phyloP scores from a whole-genome alignment of 2,888 invertebrate species.

The Clistopyga incitator region DNA sequence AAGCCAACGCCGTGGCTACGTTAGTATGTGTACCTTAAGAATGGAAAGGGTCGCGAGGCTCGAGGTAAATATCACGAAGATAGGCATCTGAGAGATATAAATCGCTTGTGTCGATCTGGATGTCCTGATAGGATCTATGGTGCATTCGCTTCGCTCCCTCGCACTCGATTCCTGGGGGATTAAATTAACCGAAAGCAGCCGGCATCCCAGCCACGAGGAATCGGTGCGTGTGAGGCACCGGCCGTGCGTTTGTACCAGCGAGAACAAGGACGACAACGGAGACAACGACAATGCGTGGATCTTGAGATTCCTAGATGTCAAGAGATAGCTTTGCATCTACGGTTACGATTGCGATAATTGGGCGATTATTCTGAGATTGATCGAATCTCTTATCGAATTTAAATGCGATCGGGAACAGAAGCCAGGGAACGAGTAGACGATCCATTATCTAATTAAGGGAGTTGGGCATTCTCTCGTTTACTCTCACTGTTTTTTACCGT shows the following conservation, averaged over 20 bases:
- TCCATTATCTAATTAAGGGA: constrained; percentile 69
- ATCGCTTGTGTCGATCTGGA: constrained; percentile 77
- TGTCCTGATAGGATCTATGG: constrained; percentile 68
- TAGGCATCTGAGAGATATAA: constrained; percentile 79
- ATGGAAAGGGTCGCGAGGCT: constrained; percentile 51
- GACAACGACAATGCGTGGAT: constrained; percentile 46
- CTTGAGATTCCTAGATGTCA: constrained; percentile 76
- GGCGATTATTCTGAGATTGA: constrained; percentile 72
- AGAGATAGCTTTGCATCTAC: constrained; percentile 82
- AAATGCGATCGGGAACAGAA: constrained; percentile 58
- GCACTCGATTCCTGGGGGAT: constrained; percentile 60
- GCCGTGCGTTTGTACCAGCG: constrained; percentile 5
- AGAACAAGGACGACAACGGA: constrained; percentile 47
- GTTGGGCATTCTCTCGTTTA: constrained; percentile 39
- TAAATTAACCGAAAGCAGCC: constrained; percentile 65
- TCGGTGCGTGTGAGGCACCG: constrained; percentile 18
- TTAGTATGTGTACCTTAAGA: constrained; percentile 6
- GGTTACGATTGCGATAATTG: constrained; percentile 82
- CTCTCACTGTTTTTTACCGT: constrained; percentile 42
- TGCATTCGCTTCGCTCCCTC: constrained; percentile 43
- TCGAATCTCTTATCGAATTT: constrained; percentile 63
- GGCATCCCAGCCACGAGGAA: constrained; percentile 17
- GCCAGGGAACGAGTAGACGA: constrained; percentile 11
- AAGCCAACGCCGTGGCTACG: constrained; percentile 48
- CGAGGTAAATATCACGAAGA: constrained; percentile 76